Evolutionary conservation across 2,797 vertebrate species (phyloP).

Genomic region (Characodon lateralis): DNA sequence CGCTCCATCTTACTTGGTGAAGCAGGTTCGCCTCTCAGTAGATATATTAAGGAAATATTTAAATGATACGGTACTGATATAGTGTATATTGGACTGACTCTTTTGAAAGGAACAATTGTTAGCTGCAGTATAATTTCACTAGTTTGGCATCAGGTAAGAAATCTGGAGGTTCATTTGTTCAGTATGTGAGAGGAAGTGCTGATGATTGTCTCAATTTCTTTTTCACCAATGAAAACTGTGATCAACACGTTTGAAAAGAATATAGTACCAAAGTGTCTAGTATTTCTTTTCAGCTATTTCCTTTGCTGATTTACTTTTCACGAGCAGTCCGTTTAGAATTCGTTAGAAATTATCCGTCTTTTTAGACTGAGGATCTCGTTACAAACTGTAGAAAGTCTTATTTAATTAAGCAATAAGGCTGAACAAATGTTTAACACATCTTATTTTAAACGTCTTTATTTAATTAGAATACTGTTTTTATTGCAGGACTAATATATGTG

Average conservation of each 20-base stretch:
- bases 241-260: background rate
- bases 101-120: slow-evolving; percentile 1
- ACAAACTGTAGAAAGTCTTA: background rate
- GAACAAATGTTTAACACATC: no score
- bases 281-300: no score
- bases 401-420: background rate
- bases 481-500: no score
- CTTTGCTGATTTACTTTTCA: no score
- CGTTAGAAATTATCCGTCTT: background rate
- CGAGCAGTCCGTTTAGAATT: no score
- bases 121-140: background rate
- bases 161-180: background rate
- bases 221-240: background rate
- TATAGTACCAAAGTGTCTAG: background rate
- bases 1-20: slow-evolving; percentile 34
- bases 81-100: slow-evolving; percentile 1
- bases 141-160: background rate
- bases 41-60: background rate
- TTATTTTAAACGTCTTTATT: no score
- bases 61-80: background rate
- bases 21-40: slow-evolving; percentile 19
- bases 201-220: background rate
- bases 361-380: background rate
- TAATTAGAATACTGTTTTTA: no score
- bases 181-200: background rate